Evolutionary conservation across 2,797 vertebrate genomes (phyloP).

Genomic region (Gastrophryne carolinensis): DNA sequence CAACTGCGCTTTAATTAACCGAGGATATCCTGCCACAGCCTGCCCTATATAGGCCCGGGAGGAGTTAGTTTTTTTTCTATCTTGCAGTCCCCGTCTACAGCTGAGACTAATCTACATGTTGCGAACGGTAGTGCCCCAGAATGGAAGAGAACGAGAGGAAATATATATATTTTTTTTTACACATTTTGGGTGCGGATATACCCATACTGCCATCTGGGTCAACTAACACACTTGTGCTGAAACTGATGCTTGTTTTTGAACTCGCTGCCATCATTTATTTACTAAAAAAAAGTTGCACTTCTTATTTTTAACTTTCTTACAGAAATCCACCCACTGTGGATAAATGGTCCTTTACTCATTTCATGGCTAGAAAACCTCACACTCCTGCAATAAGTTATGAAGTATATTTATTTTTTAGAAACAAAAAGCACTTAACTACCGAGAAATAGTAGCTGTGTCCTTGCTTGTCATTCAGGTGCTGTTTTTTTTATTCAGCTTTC

Average conservation of each 20-base stretch:
- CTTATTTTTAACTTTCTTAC: constrained; percentile 10
- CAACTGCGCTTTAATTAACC: too few species aligned
- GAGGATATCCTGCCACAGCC: too few species aligned
- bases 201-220: constrained; percentile 2
- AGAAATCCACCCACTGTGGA: not conserved
- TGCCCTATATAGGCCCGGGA: too few species aligned
- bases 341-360: not conserved
- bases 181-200: constrained; percentile 37
- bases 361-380: constrained; percentile 3
- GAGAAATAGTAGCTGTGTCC: not conserved
- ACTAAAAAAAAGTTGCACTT: constrained; percentile 18
- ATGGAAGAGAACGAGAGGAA: too few species aligned
- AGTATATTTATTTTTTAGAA: not conserved
- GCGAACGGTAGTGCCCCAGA: too few species aligned
- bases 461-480: not conserved
- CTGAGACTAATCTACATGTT: too few species aligned
- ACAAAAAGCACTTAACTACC: not conserved
- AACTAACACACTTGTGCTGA: constrained; percentile 47
- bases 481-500: not conserved
- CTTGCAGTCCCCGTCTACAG: too few species aligned
- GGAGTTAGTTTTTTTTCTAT: too few species aligned
- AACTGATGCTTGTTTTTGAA: not conserved
- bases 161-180: too few species aligned
- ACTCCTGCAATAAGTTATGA: constrained; percentile 26
- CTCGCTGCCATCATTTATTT: not conserved